Percentiles rank a stretch among this genome's conserved stretches.
These are phyloP conservation scores for Noturus placidus DNA, from an alignment of 2,113 vertebrate genomes.

Conservation along the genomic window DNA sequence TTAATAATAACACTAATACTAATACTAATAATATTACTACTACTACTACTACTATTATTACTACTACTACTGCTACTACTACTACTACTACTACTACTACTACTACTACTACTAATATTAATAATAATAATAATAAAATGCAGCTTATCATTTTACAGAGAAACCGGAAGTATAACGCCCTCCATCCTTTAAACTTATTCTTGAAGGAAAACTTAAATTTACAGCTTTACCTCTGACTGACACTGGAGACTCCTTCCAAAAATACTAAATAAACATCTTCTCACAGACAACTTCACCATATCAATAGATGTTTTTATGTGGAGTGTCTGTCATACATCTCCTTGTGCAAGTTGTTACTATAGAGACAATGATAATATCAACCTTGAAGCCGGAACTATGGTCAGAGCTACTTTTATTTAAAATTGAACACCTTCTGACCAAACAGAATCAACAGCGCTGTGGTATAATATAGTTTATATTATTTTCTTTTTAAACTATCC, in stretches of 20 bases:
- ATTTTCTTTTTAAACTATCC: neutral
- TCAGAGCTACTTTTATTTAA: neutral
- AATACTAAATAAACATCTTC: neutral
- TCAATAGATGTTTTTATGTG: neutral
- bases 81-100: too few relatives aligned
- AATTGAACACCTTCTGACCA: neutral
- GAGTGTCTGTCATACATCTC: neutral
- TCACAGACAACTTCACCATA: neutral
- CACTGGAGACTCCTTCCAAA: neutral
- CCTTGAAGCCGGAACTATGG: neutral
- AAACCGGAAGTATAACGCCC: neutral
- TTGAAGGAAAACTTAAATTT: neutral
- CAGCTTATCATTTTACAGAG: too few relatives aligned
- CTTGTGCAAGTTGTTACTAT: neutral
- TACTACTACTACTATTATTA: too few relatives aligned
- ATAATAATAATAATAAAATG: neutral
- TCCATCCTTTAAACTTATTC: neutral
- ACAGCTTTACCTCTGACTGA: neutral
- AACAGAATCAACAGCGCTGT: neutral
- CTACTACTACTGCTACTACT: too few relatives aligned
- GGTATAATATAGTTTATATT: neutral
- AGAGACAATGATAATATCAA: neutral
- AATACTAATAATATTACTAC: too few relatives aligned
- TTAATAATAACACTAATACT: too few relatives aligned
- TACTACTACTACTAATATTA: too few relatives aligned